Conservation (phyloP, 2,797 vertebrate genomes). For the Enteromius paludinosus region DNA sequence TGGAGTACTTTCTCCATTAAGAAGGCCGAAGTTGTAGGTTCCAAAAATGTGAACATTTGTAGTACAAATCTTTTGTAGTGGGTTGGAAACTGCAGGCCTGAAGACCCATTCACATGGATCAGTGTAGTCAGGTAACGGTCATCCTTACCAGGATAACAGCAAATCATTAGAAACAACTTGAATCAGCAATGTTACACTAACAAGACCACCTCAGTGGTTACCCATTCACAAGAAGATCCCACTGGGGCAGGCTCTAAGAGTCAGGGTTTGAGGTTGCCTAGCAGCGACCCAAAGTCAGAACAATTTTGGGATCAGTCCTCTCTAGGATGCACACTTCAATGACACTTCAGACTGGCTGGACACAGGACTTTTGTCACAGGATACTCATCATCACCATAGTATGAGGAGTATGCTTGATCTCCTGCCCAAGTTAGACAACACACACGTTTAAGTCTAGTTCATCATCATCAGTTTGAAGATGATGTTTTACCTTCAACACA, state of each 20-base stretch:
- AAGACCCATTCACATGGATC: constrained; percentile 56
- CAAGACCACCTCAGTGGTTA: not conserved
- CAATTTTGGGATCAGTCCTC: constrained; percentile 64
- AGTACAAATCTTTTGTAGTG: constrained; percentile 73
- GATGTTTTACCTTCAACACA: constrained; percentile 65
- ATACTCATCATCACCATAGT: not conserved
- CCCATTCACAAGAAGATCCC: constrained; percentile 54
- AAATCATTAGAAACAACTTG: not conserved
- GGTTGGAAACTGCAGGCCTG: constrained; percentile 59
- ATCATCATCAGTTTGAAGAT: too few relatives aligned
- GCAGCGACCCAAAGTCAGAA: constrained; percentile 39
- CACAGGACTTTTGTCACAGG: constrained; percentile 4
- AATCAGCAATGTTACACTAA: not conserved
- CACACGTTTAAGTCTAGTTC: too few relatives aligned
- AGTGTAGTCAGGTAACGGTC: constrained; percentile 68
- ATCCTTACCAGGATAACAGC: constrained; percentile 61
- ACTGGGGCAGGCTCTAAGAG: constrained; percentile 38
- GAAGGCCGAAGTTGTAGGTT: constrained; percentile 8
- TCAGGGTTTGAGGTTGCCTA: constrained; percentile 51
- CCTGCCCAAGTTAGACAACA: too few relatives aligned
- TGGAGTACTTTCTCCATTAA: constrained; percentile 46
- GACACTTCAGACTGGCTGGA: constrained; percentile 10
- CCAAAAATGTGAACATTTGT: constrained; percentile 79
- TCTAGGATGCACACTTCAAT: constrained; percentile 34
- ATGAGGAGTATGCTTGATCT: too few relatives aligned